These are phyloP conservation scores for Tethea ocularis DNA, from an alignment of 2,888 invertebrate species.

Conservation along the genomic window DNA sequence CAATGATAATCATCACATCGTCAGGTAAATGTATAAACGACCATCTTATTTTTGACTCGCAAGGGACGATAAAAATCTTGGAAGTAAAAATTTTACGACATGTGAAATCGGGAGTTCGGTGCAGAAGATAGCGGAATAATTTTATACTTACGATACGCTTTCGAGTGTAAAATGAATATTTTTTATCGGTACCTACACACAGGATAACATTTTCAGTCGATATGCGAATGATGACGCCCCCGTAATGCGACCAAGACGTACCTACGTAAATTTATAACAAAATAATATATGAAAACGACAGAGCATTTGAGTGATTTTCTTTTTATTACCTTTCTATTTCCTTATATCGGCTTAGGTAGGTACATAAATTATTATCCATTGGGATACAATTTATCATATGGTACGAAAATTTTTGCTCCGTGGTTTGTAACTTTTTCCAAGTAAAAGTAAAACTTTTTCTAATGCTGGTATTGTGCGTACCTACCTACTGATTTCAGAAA, in stretches of 20 bases:
- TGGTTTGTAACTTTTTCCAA: constrained; percentile 3
- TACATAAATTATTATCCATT: not conserved
- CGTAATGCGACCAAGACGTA: constrained; percentile 5
- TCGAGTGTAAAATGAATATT: constrained; percentile 56
- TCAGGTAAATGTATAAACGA: constrained; percentile 43
- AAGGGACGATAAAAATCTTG: constrained; percentile 56
- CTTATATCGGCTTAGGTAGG: not conserved
- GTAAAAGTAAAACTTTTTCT: not conserved
- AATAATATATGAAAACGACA: not conserved
- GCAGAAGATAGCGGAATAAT: constrained; percentile 56
- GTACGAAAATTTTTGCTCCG: not conserved
- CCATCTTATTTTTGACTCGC: constrained; percentile 53
- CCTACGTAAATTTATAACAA: not conserved
- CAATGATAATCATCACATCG: constrained; percentile 54
- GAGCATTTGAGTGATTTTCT: not conserved
- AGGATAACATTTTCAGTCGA: constrained; percentile 46
- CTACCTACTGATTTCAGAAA: not conserved
- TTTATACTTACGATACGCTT: constrained; percentile 57
- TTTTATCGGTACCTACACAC: constrained; percentile 46
- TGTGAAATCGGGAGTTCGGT: constrained; percentile 58
- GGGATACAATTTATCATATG: constrained; percentile 1
- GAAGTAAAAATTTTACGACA: constrained; percentile 63
- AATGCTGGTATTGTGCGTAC: not conserved
- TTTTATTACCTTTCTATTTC: constrained; percentile 4
- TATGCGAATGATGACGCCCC: constrained; percentile 40